Evolutionary conservation across 37 sponge, comb jelly and placozoan genomes (phyloP).

Genomic region (Halisarca cf. caerulea): DNA sequence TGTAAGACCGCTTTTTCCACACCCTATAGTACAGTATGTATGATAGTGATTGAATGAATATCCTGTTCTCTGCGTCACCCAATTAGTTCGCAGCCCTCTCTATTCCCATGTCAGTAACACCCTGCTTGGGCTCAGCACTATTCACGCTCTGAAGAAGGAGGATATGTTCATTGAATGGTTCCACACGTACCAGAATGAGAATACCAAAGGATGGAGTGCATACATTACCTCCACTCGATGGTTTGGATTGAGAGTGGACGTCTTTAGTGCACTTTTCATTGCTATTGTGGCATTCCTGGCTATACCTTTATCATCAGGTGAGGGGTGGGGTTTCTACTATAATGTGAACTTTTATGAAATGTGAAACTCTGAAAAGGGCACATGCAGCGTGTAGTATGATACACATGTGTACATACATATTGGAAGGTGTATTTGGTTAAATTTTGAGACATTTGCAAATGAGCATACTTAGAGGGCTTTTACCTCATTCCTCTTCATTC

Average conservation of each 20-base stretch:
- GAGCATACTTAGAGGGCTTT: no score
- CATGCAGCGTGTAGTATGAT: no score
- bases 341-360: neutral
- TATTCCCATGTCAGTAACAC: slow-evolving; percentile 81
- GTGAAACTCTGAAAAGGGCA: no score
- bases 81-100: slow-evolving; percentile 89
- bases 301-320: slow-evolving; percentile 41
- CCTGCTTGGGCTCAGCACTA: slow-evolving; percentile 72
- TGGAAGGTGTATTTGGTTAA: no score
- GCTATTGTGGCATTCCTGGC: slow-evolving; percentile 59
- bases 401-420: no score
- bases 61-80: no score
- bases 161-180: slow-evolving; percentile 28
- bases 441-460: no score
- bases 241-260: slow-evolving; percentile 77
- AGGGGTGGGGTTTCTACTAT: neutral
- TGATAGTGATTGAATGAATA: no score
- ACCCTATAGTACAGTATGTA: no score
- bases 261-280: slow-evolving; percentile 54
- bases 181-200: slow-evolving; percentile 46
- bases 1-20: no score
- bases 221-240: slow-evolving; percentile 64
- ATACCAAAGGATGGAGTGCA: slow-evolving; percentile 73
- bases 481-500: no score
- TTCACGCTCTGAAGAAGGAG: slow-evolving; percentile 54